Base-by-base conservation (phyloP, 35 echinoderm and acorn worm species). In the Eucidaris tribuloides region DNA sequence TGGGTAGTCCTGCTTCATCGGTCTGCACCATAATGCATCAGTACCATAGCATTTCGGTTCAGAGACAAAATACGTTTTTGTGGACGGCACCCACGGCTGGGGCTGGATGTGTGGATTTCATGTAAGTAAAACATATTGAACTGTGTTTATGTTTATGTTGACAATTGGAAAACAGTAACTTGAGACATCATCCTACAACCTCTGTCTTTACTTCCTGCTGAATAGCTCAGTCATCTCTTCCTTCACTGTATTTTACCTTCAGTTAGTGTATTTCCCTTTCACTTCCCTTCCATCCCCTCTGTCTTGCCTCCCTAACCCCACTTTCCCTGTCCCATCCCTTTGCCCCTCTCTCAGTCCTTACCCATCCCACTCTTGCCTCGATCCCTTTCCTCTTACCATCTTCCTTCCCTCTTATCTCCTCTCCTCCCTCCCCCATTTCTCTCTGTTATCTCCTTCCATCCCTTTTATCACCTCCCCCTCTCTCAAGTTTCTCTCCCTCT, bases 71-170 rank as follows among this genome's bases (percentile, higher is more conserved):
- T 0, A 45, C 61, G 4, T 87, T 92, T 68, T 85, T 42, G 20
- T 97, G 94, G 94, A 77, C 76, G 59, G 94, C 94, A 30, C 94
- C 94, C 7, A 62, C 79, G 5, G 76, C 45, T 33, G 89, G 89
- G 18, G 72, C 84, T 42, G 94, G 94, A 38, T 97, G 94, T 28
- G 42, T 97, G 60, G 83, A 88, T 39, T 97, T 97, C 59, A 79
- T 92, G 94, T 97, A 45, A 97, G 94, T 92, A 43, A 0, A 42
- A 23, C 24, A 65, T 20, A 31, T 80, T 18, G 17, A 64, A 19
- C 18, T 1, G 78, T 80, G 44, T 23, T 7, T 78, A 9, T 19
- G 15, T 27, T n/a, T 1, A 23, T 27, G 18, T 65, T 35, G 7
- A 65, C 25, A 9, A 71, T n/a, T 34, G 38, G 14, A 81, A 25